These are phyloP conservation scores for Scartelaos histophorus DNA, from an alignment of 2,113 vertebrate species.

Conservation along the genomic window DNA sequence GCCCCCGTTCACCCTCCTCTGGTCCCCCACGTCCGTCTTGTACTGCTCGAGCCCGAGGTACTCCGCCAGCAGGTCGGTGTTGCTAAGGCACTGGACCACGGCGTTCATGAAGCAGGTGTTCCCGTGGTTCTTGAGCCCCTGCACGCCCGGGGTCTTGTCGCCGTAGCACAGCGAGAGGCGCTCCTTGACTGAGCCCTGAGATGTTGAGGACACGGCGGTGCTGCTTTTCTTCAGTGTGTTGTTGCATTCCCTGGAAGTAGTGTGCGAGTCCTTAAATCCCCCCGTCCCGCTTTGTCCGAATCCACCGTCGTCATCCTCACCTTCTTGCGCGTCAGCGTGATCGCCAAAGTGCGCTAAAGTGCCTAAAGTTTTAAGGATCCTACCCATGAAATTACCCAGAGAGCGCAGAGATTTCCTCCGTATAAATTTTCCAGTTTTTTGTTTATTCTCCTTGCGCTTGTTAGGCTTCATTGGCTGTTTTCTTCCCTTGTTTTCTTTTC, in stretches of 20 bases:
- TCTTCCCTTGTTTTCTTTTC: conserved; percentile 63
- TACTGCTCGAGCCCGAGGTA: conserved; percentile 87
- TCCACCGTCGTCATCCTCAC: conserved; percentile 80
- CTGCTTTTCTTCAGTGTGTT: conserved; percentile 58
- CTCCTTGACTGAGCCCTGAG: conserved; percentile 70
- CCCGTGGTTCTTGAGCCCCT: conserved; percentile 92
- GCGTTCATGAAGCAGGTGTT: conserved; percentile 98
- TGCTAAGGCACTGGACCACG: conserved; percentile 94
- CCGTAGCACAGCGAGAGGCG: conserved; percentile 74
- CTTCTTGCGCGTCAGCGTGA: conserved; percentile 53
- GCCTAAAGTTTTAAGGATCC: conserved; percentile 82
- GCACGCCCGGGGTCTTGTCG: conserved; percentile 84
- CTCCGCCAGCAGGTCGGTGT: conserved; percentile 92
- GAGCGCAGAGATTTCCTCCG: conserved; percentile 79
- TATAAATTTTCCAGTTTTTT: conserved; percentile 59
- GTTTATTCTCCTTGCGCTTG: conserved; percentile 71
- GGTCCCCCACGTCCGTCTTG: conserved; percentile 65
- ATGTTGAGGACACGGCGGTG: conserved; percentile 40
- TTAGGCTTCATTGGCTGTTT: conserved; percentile 67
- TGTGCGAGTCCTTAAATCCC: conserved; percentile 48
- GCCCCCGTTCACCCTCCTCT: conserved; percentile 57
- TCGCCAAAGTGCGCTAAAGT: conserved; percentile 79
- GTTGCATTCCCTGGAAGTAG: conserved; percentile 35
- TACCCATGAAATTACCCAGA: conserved; percentile 81
- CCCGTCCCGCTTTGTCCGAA: conserved; percentile 58